Evolutionary conservation across 2,113 vertebrate genomes (phyloP).

Genomic region (Oenanthe oenanthe): DNA sequence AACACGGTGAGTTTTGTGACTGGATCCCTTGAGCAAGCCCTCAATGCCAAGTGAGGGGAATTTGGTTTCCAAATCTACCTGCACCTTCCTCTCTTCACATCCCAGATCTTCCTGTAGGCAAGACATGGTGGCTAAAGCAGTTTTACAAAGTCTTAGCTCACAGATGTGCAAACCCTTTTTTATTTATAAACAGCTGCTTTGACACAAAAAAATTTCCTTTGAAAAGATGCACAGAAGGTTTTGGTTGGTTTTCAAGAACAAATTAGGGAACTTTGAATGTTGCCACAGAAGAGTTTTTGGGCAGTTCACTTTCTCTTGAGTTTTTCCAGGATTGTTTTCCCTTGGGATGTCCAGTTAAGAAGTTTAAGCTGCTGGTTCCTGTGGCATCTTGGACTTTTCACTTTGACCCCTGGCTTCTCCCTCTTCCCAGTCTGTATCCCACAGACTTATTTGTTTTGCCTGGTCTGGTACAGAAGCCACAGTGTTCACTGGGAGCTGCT

Average conservation of each 20-base stretch:
- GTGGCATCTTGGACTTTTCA: neutral
- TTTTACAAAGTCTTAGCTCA: neutral
- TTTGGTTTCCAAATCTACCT: neutral
- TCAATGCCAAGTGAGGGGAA: neutral
- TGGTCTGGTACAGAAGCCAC: neutral
- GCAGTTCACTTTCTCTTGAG: conserved; percentile 7
- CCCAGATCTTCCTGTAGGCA: neutral
- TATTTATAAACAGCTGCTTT: neutral
- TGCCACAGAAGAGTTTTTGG: neutral
- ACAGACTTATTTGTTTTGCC: neutral
- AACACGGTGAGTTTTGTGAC: neutral
- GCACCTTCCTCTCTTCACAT: neutral
- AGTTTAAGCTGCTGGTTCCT: neutral
- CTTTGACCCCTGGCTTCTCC: neutral
- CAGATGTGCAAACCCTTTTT: neutral
- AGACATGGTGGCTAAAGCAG: neutral
- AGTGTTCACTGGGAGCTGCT: neutral
- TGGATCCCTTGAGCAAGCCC: neutral
- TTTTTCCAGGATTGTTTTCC: neutral
- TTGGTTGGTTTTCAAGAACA: neutral
- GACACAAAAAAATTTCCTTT: neutral
- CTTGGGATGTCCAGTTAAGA: neutral
- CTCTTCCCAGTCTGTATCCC: neutral
- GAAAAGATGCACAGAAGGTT: neutral
- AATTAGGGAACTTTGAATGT: neutral